A percentile compares a stretch with the other conserved stretches of the same genome.
These are phyloP conservation scores for Patagioenas fasciata DNA, from an alignment of 2,113 vertebrate species.

Conservation along the genomic window DNA sequence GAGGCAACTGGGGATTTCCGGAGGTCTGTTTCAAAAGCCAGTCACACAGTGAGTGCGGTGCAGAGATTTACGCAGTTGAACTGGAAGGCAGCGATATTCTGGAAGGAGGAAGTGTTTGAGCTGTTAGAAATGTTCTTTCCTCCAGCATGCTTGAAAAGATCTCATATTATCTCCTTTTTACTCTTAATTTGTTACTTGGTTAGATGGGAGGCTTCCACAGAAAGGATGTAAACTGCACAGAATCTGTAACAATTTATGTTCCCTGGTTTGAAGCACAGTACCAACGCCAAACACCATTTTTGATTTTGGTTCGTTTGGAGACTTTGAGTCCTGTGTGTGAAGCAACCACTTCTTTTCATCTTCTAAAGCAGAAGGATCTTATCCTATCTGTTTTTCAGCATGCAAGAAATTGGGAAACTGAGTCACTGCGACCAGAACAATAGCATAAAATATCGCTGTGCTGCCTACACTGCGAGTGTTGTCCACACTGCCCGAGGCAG, in stretches of 20 bases:
- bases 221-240: neutral
- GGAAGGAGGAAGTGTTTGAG: neutral
- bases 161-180: neutral
- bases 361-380: neutral
- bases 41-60: neutral
- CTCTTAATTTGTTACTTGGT: neutral
- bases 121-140: neutral
- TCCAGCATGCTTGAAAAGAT: neutral
- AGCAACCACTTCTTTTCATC: neutral
- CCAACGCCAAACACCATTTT: neutral
- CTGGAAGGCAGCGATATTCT: neutral
- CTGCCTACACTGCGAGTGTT: neutral
- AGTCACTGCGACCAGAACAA: fast-evolving
- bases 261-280: neutral
- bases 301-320: neutral
- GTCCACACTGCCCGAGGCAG: neutral
- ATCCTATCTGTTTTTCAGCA: neutral
- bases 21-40: neutral
- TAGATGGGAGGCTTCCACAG: neutral
- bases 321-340: neutral
- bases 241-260: neutral
- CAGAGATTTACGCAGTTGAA: neutral
- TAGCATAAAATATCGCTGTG: fast-evolving
- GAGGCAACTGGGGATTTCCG: neutral
- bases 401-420: neutral